A percentile compares a stretch with the other conserved stretches of the same genome.
These are phyloP conservation scores for Drosophila nebulosa DNA, from an alignment of 1,140 invertebrate species.

Conservation along the genomic window DNA sequence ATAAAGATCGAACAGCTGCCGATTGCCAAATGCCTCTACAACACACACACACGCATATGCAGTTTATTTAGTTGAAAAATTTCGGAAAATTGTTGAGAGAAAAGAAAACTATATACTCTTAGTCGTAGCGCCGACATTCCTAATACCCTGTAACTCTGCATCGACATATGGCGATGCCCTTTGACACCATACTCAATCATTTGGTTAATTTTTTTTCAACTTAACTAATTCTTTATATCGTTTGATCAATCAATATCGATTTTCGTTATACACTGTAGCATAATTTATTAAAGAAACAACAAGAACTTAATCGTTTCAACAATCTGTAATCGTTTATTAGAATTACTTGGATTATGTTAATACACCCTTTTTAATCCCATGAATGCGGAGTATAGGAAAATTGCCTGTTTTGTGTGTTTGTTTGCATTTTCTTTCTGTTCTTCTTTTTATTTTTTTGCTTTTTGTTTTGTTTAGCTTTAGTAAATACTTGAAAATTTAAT, in stretches of 20 bases:
- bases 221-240: no score
- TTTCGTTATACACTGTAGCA: no score
- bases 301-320: no score
- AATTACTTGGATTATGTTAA: no score
- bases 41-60: constrained; percentile 9
- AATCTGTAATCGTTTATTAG: no score
- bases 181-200: no score
- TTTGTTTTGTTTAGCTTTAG: constrained; percentile 74
- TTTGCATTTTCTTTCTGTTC: constrained; percentile 16
- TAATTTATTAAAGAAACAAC: no score
- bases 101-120: background rate
- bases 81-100: constrained; percentile 5
- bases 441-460: background rate
- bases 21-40: constrained; percentile 49
- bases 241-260: no score
- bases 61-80: constrained; percentile 35
- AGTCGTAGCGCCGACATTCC: background rate
- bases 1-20: constrained; percentile 51
- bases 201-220: no score
- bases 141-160: background rate
- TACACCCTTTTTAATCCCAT: no score
- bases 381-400: background rate
- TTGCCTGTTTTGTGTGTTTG: background rate
- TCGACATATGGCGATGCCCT: no score
- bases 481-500: constrained; percentile 79